These are phyloP conservation scores for Cuculus canorus DNA, from an alignment of 2,797 vertebrate species.

Conservation along the genomic window DNA sequence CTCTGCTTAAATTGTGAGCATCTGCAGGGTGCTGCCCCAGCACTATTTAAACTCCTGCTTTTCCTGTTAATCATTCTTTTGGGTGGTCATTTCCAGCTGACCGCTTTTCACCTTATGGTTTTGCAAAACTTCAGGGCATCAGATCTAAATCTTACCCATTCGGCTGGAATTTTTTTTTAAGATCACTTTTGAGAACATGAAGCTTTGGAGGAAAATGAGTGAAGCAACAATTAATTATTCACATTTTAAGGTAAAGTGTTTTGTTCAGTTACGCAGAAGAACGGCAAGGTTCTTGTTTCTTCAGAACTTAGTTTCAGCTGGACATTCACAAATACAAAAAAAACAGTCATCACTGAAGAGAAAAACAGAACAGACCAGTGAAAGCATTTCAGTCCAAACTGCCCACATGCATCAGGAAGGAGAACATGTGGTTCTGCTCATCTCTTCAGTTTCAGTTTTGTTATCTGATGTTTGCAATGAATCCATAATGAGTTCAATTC, in stretches of 20 bases:
- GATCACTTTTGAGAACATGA: background rate
- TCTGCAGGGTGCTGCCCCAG: background rate
- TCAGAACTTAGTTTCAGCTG: background rate
- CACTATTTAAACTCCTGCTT: constrained; percentile 35
- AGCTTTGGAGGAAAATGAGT: background rate
- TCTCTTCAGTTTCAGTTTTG: background rate
- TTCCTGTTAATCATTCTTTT: constrained; percentile 40
- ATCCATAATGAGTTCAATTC: background rate
- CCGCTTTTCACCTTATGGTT: background rate
- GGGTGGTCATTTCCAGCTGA: background rate
- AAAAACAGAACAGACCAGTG: background rate
- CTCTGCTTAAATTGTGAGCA: background rate
- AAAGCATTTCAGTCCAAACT: background rate
- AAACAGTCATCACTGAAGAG: background rate
- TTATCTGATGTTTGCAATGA: background rate
- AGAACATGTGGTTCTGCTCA: background rate
- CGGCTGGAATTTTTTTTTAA: background rate
- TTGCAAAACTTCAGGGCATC: background rate
- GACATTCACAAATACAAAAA: background rate
- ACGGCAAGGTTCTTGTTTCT: background rate
- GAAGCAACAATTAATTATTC: background rate
- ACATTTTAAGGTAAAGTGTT: background rate
- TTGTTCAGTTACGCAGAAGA: background rate
- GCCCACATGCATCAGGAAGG: background rate
- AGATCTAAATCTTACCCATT: background rate